Percentiles rank a stretch among this genome's conserved stretches.
Evolutionary conservation across 2,888 invertebrate genomes (phyloP).

Genomic region (Aphodius sticticus): DNA sequence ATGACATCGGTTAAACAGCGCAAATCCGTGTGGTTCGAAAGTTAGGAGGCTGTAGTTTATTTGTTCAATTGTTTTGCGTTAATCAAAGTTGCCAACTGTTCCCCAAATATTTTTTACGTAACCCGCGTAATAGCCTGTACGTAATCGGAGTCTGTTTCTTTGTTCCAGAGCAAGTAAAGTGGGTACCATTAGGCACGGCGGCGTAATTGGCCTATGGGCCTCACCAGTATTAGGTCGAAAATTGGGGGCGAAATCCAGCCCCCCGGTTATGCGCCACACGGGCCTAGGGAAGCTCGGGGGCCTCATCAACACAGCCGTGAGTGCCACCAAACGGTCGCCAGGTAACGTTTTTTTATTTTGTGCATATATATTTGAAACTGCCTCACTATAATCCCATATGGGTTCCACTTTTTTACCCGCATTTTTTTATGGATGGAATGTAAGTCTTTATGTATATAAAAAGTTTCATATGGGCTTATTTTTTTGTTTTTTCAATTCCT

Average conservation of each 20-base stretch:
- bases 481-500: no score
- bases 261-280: conserved; percentile 54
- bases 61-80: background rate
- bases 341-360: conserved; percentile 39
- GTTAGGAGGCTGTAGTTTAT: background rate
- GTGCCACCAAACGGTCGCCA: conserved; percentile 50
- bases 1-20: background rate
- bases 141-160: conserved; percentile 15
- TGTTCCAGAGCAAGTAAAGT: conserved; percentile 31
- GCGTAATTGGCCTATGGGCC: conserved; percentile 53
- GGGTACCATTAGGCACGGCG: conserved; percentile 48
- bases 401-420: background rate
- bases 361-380: no score
- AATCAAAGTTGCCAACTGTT: conserved; percentile 4
- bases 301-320: conserved; percentile 55
- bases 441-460: background rate
- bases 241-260: conserved; percentile 46
- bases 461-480: no score
- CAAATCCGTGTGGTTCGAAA: background rate
- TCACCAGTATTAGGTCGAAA: conserved; percentile 47
- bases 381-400: no score
- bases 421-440: background rate
- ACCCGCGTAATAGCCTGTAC: background rate
- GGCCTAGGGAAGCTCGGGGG: conserved; percentile 54
- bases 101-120: background rate